Conservation (phyloP, 2,888 invertebrate species). For the Scaptomyza caliginosa region DNA sequence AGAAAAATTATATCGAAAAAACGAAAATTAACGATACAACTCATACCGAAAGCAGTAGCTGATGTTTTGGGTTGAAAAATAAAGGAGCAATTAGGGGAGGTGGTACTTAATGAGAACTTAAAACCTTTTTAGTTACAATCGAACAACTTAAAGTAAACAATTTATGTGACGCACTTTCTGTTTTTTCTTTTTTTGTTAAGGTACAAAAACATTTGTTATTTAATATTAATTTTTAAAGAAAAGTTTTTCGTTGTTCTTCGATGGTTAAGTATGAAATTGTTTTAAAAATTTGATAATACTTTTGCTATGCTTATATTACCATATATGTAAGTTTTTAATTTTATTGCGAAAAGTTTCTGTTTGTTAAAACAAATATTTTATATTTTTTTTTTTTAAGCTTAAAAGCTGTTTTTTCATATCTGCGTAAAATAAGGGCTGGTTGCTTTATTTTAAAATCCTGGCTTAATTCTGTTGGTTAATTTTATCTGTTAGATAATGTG, state of each 20-base stretch:
- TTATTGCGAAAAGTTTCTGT: no score
- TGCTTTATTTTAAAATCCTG: no score
- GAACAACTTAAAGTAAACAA: conserved; percentile 13
- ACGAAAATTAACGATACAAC: conserved; percentile 56
- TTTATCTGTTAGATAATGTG: no score
- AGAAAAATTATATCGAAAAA: conserved; percentile 72
- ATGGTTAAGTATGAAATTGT: no score
- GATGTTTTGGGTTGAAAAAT: background rate
- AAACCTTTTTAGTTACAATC: conserved; percentile 41
- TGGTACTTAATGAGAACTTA: conserved; percentile 26
- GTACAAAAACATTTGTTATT: background rate
- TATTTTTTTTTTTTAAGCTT: no score
- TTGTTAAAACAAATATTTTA: no score
- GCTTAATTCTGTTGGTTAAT: no score
- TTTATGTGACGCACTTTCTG: background rate
- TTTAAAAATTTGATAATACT: no score
- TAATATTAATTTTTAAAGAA: background rate
- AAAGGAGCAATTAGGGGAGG: background rate
- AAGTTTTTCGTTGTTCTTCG: background rate
- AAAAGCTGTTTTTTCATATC: no score
- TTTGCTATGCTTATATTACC: no score
- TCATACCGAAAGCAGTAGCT: conserved; percentile 4
- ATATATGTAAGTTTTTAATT: no score
- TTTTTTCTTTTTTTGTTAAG: background rate
- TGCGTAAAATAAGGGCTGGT: no score